Evolutionary conservation across 2,797 vertebrate species (phyloP).

Genomic region (Allobates femoralis): DNA sequence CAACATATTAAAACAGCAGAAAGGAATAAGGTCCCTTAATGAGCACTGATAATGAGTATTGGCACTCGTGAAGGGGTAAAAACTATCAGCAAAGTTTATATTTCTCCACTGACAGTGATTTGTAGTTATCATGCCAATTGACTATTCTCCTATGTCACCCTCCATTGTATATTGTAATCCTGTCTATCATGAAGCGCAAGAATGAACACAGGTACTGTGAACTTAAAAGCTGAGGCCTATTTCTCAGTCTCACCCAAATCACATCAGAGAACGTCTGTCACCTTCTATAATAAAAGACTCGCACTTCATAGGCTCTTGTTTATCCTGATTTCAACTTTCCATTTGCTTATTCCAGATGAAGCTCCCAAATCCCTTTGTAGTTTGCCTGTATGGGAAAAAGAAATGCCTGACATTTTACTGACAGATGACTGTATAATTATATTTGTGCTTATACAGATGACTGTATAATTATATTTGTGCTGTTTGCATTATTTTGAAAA

Average conservation of each 20-base stretch:
- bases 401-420: background rate
- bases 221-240: constrained; percentile 58
- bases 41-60: no score
- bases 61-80: no score
- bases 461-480: background rate
- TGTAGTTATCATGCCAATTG: background rate
- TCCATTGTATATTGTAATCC: constrained; percentile 63
- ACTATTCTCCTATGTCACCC: constrained; percentile 11
- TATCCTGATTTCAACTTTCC: constrained; percentile 1
- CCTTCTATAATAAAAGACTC: constrained; percentile 53
- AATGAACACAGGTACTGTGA: constrained; percentile 64
- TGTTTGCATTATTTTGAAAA: background rate
- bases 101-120: background rate
- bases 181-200: constrained; percentile 61
- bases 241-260: constrained; percentile 55
- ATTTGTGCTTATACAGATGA: background rate
- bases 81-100: constrained; percentile 5
- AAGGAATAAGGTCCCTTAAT: no score
- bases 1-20: no score
- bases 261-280: constrained; percentile 64
- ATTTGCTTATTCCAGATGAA: constrained; percentile 11
- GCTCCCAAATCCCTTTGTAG: background rate
- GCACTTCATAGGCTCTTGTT: constrained; percentile 45
- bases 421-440: background rate
- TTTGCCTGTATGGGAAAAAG: background rate